These are phyloP conservation scores for Sorex fumeus DNA, from an alignment of 2,113 vertebrate genomes.

Conservation along the genomic window DNA sequence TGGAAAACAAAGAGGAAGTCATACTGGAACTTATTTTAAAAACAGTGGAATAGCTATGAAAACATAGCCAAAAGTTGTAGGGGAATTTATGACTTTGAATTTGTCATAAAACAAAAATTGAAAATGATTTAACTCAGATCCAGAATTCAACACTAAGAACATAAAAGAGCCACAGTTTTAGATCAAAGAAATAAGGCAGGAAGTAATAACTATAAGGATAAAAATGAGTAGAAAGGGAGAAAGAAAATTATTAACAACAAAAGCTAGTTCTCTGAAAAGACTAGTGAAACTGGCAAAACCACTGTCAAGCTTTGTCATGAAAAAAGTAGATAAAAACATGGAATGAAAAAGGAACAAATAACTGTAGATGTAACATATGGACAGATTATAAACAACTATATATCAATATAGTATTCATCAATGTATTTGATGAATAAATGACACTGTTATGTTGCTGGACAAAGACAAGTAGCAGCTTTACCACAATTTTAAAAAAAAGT, in stretches of 20 bases:
- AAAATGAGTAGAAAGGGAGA: neutral
- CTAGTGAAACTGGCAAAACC: neutral
- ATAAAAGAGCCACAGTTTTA: slow-evolving; percentile 11
- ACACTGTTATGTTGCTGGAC: neutral
- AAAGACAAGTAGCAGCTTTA: neutral
- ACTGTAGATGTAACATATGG: slow-evolving; percentile 20
- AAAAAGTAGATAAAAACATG: neutral
- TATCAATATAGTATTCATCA: neutral
- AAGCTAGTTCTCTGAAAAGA: slow-evolving; percentile 25
- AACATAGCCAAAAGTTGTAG: neutral
- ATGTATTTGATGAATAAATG: neutral
- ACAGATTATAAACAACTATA: slow-evolving; percentile 8
- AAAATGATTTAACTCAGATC: neutral
- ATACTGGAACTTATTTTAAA: slow-evolving; percentile 7
- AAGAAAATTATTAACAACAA: neutral
- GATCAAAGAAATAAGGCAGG: slow-evolving; percentile 19
- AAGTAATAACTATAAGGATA: neutral
- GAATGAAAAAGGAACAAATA: slow-evolving; percentile 38
- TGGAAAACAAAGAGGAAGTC: neutral
- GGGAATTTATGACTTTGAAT: slow-evolving; percentile 50
- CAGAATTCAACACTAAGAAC: neutral
- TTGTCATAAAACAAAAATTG: slow-evolving; percentile 43
- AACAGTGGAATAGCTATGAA: slow-evolving; percentile 21
- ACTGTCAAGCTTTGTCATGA: neutral
- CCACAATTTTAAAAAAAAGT: neutral